Evolutionary conservation across 2,113 vertebrate genomes (phyloP).

Genomic region (Lanius ludovicianus): DNA sequence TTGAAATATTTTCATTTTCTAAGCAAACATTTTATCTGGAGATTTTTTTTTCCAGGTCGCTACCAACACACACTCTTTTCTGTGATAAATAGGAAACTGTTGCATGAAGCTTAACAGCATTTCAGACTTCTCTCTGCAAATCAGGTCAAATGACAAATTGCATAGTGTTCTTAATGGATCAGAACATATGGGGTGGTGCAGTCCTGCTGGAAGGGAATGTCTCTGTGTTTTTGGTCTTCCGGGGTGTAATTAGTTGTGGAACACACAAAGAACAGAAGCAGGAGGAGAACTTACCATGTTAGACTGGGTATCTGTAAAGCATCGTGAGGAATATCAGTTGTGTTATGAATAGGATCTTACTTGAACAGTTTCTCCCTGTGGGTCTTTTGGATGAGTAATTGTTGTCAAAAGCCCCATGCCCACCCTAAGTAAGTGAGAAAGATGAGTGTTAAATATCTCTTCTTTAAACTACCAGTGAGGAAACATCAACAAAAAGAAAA

Average conservation of each 20-base stretch:
- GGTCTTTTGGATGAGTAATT: neutral
- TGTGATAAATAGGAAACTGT: neutral
- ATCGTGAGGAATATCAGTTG: neutral
- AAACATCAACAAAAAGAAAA: neutral
- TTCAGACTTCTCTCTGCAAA: neutral
- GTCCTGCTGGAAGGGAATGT: neutral
- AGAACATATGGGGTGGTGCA: neutral
- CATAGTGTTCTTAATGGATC: neutral
- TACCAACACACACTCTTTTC: neutral
- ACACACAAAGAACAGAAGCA: neutral
- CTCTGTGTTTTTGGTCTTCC: neutral
- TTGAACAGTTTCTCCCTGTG: neutral
- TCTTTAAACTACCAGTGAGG: neutral
- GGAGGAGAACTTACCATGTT: neutral
- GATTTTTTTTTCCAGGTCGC: neutral
- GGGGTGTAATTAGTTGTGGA: neutral
- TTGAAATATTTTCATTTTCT: constrained; percentile 1
- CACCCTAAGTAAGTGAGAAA: neutral
- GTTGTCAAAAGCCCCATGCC: neutral
- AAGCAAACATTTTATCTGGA: neutral
- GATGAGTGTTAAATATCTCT: neutral
- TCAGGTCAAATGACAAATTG: neutral
- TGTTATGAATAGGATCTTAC: neutral
- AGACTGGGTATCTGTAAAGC: neutral
- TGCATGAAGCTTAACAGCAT: neutral